phyloP scores from a whole-genome alignment of 1,140 invertebrate species.

The Argopecten irradians region DNA sequence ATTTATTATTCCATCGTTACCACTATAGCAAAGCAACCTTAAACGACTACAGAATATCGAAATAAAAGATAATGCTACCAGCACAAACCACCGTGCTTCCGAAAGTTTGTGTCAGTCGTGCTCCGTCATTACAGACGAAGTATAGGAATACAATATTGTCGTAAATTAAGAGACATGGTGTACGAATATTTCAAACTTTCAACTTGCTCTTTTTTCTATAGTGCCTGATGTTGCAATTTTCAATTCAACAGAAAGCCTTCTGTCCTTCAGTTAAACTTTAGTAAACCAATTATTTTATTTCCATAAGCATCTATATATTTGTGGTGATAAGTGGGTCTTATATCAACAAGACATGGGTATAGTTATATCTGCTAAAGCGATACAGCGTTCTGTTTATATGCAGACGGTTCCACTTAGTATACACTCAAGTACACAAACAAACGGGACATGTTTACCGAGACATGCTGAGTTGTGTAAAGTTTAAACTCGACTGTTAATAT shows the following conservation, averaged over 20 bases:
- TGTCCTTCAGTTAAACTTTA: neutral
- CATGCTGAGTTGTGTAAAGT: conserved; percentile 1
- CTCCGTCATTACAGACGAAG: neutral
- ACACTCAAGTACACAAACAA: neutral
- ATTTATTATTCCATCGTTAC: neutral
- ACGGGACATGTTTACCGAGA: neutral
- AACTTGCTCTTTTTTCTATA: neutral
- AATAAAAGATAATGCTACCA: neutral
- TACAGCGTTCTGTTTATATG: neutral
- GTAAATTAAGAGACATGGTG: neutral
- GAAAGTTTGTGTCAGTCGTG: neutral
- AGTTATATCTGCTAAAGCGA: neutral
- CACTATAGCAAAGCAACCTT: too few species aligned
- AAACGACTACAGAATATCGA: neutral
- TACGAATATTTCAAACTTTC: neutral
- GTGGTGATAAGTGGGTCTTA: neutral
- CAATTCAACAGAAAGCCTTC: neutral
- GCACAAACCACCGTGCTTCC: neutral
- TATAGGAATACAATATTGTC: too few species aligned
- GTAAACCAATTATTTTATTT: neutral
- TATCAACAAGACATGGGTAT: neutral
- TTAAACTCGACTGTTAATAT: neutral
- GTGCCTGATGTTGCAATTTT: neutral
- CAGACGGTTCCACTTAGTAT: neutral
- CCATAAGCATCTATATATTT: neutral